Conservation (phyloP, 2,888 invertebrate species). For the Drosophila robusta region DNA sequence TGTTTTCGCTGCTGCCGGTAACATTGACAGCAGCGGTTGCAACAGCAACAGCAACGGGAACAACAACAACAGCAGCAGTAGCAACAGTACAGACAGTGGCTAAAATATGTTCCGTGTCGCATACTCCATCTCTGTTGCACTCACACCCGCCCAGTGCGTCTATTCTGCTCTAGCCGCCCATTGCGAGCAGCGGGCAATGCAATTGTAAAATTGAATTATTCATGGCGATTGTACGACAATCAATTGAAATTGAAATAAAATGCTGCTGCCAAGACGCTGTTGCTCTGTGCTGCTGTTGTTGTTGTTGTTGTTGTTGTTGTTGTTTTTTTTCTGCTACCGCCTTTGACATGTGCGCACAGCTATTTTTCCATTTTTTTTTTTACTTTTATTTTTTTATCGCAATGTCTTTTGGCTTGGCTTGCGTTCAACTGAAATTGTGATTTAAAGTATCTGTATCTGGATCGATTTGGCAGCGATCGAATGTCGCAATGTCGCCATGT, state of each 20-base stretch:
- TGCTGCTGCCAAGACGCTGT: conserved; percentile 72
- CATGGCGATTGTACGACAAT: conserved; percentile 85
- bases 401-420: conserved; percentile 56
- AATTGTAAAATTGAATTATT: conserved; percentile 83
- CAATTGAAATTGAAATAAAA: conserved; percentile 84
- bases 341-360: conserved; percentile 78
- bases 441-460: conserved; percentile 81
- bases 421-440: conserved; percentile 77
- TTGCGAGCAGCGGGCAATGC: conserved; percentile 58
- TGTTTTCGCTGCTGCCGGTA: conserved; percentile 32
- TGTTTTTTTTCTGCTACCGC: conserved; percentile 58
- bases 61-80: conserved; percentile 34
- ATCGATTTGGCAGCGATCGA: conserved; percentile 79
- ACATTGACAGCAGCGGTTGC: conserved; percentile 47
- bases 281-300: conserved; percentile 34
- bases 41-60: conserved; percentile 38
- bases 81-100: conserved; percentile 51
- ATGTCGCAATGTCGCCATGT: conserved; percentile 65
- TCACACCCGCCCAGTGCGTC: conserved; percentile 22
- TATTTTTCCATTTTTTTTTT: conserved; percentile 61
- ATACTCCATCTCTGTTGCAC: conserved; percentile 45
- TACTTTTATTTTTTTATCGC: conserved; percentile 32
- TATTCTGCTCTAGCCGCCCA: conserved; percentile 56
- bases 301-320: conserved; percentile 36
- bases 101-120: conserved; percentile 74